These are phyloP conservation scores for Avahi laniger DNA, from an alignment of 2,797 vertebrate genomes.

Conservation along the genomic window DNA sequence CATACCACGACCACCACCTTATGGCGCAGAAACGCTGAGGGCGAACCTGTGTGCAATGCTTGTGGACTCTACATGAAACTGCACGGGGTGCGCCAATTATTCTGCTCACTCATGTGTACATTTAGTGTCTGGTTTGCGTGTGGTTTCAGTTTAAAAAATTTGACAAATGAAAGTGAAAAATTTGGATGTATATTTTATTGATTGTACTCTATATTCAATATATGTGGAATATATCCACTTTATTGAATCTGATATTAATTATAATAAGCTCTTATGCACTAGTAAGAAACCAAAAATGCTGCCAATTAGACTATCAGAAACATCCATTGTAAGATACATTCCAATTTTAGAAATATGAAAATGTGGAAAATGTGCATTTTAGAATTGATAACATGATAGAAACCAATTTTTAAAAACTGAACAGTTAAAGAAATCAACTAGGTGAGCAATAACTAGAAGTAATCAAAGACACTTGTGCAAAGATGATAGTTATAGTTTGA, in stretches of 20 bases:
- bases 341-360: not conserved
- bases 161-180: not conserved
- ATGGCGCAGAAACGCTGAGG: conserved; percentile 98
- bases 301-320: not conserved
- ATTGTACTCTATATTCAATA: not conserved
- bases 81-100: conserved; percentile 90
- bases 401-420: not conserved
- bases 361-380: not conserved
- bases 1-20: conserved; percentile 98
- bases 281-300: not conserved
- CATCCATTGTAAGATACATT: not conserved
- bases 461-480: not conserved
- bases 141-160: not conserved
- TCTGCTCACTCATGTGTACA: not conserved
- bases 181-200: not conserved
- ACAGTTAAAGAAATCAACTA: not conserved
- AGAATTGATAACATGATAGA: not conserved
- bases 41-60: conserved; percentile 98
- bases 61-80: conserved; percentile 99
- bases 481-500: not conserved
- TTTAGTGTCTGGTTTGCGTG: not conserved
- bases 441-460: not conserved
- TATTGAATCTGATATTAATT: not conserved
- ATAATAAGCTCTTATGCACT: not conserved
- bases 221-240: too few relatives aligned